Conservation (phyloP, 2,113 vertebrate genomes). For the Vidua chalybeata region DNA sequence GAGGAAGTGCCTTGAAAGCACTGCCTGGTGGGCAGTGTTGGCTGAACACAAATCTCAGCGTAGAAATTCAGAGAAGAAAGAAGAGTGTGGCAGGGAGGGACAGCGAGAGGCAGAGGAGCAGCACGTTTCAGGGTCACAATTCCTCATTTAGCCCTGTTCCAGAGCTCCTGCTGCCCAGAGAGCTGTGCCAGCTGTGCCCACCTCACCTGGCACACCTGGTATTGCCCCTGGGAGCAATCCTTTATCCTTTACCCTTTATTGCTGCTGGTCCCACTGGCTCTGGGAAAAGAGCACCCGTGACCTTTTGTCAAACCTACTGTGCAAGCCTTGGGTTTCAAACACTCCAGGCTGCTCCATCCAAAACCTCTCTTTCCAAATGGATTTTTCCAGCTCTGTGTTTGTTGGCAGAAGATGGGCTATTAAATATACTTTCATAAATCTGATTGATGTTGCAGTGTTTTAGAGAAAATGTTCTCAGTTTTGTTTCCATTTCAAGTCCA, state of each 20-base stretch:
- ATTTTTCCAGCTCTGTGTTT: conserved; percentile 9
- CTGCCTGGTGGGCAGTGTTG: neutral
- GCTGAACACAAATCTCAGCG: neutral
- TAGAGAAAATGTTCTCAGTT: neutral
- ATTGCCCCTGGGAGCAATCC: neutral
- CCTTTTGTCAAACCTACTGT: neutral
- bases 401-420: neutral
- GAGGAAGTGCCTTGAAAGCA: neutral
- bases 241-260: neutral
- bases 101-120: neutral
- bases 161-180: neutral
- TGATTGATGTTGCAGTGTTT: neutral
- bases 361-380: neutral
- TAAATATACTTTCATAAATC: neutral
- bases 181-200: neutral
- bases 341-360: neutral
- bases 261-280: neutral
- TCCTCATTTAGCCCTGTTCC: rapidly evolving
- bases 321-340: neutral
- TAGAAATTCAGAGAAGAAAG: neutral
- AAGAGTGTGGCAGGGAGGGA: neutral
- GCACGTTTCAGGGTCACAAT: rapidly evolving
- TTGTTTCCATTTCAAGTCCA: neutral
- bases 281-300: neutral
- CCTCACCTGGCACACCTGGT: neutral